These are phyloP conservation scores for Enteromius radiatus DNA, from an alignment of 2,797 vertebrate species.

Conservation along the genomic window DNA sequence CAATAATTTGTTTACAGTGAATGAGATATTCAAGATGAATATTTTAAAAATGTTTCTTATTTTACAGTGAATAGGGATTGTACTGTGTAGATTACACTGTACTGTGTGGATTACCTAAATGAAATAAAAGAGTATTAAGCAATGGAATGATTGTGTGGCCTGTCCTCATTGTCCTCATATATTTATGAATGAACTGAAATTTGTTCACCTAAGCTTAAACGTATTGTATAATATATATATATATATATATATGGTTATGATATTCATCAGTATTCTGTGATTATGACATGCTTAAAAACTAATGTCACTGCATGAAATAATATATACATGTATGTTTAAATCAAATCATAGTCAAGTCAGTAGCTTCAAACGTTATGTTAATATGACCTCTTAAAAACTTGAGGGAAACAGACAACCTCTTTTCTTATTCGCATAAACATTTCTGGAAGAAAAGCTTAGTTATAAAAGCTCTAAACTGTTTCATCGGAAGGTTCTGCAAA, in stretches of 20 bases:
- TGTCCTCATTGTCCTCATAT: too few relatives aligned
- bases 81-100: slow-evolving; percentile 79
- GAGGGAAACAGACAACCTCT: too few relatives aligned
- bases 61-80: slow-evolving; percentile 73
- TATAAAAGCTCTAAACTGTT: neutral
- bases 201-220: too few relatives aligned
- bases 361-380: neutral
- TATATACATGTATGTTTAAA: neutral
- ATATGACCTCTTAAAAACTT: too few relatives aligned
- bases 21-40: slow-evolving; percentile 59
- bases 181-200: too few relatives aligned
- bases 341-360: neutral
- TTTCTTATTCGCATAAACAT: too few relatives aligned
- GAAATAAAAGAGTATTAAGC: slow-evolving; percentile 70
- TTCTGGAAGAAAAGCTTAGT: neutral
- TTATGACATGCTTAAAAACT: neutral
- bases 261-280: neutral
- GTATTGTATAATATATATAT: too few relatives aligned
- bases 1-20: slow-evolving; percentile 61
- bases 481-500: neutral
- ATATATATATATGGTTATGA: neutral
- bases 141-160: neutral
- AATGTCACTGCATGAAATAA: neutral
- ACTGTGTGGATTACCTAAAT: slow-evolving; percentile 77
- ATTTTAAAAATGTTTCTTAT: slow-evolving; percentile 61